Evolutionary conservation across 2,888 invertebrate genomes (phyloP).

Genomic region (Gari tellinella): DNA sequence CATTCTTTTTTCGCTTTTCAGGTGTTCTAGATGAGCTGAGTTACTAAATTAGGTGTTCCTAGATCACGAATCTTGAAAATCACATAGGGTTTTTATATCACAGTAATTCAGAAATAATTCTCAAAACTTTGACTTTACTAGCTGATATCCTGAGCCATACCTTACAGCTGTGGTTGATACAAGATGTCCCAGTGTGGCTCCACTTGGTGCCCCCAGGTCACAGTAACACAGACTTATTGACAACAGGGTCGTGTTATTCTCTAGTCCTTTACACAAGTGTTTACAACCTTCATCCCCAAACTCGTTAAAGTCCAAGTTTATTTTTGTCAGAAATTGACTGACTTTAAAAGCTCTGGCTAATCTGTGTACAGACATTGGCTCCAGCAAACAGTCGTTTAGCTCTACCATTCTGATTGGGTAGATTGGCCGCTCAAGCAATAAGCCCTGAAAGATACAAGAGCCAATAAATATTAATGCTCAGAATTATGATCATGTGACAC

Average conservation of each 20-base stretch:
- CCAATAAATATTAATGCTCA: too few relatives aligned
- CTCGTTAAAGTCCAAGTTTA: slow-evolving; percentile 83
- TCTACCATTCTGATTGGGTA: slow-evolving; percentile 79
- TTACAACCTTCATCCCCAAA: slow-evolving; percentile 83
- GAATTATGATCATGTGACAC: too few relatives aligned
- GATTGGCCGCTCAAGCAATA: slow-evolving; percentile 79
- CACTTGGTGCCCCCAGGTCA: slow-evolving; percentile 78
- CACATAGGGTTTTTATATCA: too few relatives aligned
- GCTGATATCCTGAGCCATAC: too few relatives aligned
- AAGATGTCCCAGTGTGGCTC: slow-evolving; percentile 77
- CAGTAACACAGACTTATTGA: slow-evolving; percentile 83
- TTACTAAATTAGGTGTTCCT: too few relatives aligned
- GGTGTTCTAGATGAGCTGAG: too few relatives aligned
- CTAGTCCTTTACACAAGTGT: slow-evolving; percentile 79
- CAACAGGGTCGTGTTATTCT: slow-evolving; percentile 74
- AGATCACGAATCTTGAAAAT: too few relatives aligned
- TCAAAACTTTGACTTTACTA: too few relatives aligned
- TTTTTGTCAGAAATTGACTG: slow-evolving; percentile 73
- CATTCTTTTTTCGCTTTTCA: too few relatives aligned
- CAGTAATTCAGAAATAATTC: too few relatives aligned
- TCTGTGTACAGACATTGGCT: slow-evolving; percentile 70
- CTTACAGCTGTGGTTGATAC: slow-evolving; percentile 80
- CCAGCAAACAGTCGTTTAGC: slow-evolving; percentile 81
- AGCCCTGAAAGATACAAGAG: slow-evolving; percentile 78
- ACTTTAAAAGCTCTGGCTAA: slow-evolving; percentile 74